Evolutionary conservation across 2,797 vertebrate species (phyloP).

Genomic region (Pterois miles): DNA sequence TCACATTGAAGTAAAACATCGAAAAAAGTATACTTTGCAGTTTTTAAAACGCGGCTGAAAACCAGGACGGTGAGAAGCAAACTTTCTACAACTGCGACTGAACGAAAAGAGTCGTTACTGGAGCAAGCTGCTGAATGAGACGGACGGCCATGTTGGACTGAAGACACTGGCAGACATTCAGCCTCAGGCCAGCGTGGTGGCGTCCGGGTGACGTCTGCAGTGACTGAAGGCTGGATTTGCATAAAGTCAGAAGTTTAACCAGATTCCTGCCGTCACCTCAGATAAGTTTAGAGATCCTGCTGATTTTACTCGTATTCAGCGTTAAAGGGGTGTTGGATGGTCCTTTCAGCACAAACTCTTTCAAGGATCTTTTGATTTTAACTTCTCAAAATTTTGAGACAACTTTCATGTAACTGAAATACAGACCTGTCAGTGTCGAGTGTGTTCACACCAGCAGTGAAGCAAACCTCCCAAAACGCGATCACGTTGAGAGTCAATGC

Average conservation of each 20-base stretch:
- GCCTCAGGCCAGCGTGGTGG: neutral
- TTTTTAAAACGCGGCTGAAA: conserved; percentile 55
- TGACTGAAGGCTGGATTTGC: conserved; percentile 23
- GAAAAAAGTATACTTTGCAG: conserved; percentile 59
- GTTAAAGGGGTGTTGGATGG: conserved; percentile 5
- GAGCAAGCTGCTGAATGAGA: conserved; percentile 58
- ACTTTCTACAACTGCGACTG: conserved; percentile 66
- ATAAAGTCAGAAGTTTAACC: conserved; percentile 44
- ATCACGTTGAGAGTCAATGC: too few relatives aligned
- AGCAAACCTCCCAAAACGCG: too few relatives aligned
- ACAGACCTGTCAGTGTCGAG: neutral
- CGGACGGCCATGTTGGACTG: neutral
- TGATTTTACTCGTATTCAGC: neutral
- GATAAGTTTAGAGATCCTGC: neutral
- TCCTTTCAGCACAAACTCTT: too few relatives aligned
- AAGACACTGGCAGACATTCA: conserved; percentile 21
- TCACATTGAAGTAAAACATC: conserved; percentile 80
- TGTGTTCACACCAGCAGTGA: too few relatives aligned
- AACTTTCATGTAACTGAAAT: neutral
- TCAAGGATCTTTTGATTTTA: neutral
- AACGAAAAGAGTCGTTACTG: neutral
- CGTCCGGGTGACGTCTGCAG: neutral
- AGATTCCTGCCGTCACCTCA: too few relatives aligned
- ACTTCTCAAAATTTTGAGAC: neutral
- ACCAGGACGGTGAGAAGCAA: conserved; percentile 57